Evolutionary conservation across 2,797 vertebrate genomes (phyloP).

Genomic region (Peromyscus aztecus): DNA sequence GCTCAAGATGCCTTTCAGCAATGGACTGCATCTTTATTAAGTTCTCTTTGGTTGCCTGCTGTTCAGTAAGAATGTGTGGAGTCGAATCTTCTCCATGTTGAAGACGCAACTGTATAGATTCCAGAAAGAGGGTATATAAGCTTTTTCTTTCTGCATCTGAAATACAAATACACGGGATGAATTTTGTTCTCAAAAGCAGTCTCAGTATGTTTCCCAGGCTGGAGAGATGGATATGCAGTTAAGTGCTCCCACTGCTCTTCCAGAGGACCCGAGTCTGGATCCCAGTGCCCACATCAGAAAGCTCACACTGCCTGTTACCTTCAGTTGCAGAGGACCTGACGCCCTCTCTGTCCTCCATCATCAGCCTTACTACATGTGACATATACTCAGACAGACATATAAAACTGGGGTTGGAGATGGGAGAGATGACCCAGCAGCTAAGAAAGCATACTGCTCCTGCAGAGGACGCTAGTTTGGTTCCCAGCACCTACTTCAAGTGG

Average conservation of each 20-base stretch:
- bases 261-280: background rate
- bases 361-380: background rate
- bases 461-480: background rate
- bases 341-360: background rate
- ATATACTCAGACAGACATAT: background rate
- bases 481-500: background rate
- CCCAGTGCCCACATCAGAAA: background rate
- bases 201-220: background rate
- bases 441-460: background rate
- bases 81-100: conserved; percentile 92
- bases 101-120: conserved; percentile 96
- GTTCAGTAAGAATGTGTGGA: conserved; percentile 89
- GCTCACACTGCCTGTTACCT: background rate
- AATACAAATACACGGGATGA: conserved; percentile 10
- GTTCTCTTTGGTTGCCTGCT: conserved; percentile 93
- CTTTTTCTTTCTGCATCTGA: conserved; percentile 97
- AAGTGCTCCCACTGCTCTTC: background rate
- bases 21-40: conserved; percentile 97
- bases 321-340: background rate
- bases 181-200: background rate
- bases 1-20: conserved; percentile 93
- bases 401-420: background rate
- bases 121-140: conserved; percentile 95
- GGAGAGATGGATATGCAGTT: background rate
- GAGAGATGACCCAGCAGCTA: background rate